A percentile compares a stretch with the other conserved stretches of the same genome.
Conservation (phyloP, 2,888 invertebrate species). For the Tryphoninae sp. region DNA sequence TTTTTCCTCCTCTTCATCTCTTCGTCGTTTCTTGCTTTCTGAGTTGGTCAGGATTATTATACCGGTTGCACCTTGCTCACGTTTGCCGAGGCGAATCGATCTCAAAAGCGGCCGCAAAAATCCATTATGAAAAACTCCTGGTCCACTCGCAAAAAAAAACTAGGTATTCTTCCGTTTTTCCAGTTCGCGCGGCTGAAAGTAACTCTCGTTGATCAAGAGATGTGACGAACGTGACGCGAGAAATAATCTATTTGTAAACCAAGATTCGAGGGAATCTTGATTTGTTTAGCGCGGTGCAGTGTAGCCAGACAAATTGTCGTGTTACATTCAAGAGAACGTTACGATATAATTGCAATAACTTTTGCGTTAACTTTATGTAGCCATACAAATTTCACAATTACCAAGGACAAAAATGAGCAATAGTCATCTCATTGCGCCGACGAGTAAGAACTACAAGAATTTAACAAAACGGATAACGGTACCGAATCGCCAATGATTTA, state of each 20-base stretch:
- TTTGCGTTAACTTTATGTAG: not conserved
- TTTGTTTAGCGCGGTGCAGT: slow-evolving; percentile 31
- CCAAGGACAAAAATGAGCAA: too few relatives aligned
- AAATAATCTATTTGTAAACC: slow-evolving; percentile 13
- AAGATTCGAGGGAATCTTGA: slow-evolving; percentile 16
- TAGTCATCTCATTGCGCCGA: too few relatives aligned
- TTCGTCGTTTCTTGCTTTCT: slow-evolving; percentile 4
- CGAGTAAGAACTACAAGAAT: too few relatives aligned
- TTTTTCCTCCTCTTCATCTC: slow-evolving; percentile 19
- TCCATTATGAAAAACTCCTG: slow-evolving; percentile 49
- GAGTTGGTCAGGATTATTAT: slow-evolving; percentile 47
- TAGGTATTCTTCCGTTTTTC: slow-evolving; percentile 10
- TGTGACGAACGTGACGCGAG: slow-evolving; percentile 2
- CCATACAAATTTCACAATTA: too few relatives aligned
- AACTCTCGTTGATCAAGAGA: slow-evolving; percentile 13
- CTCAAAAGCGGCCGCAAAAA: slow-evolving; percentile 54
- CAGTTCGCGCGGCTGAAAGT: slow-evolving; percentile 3
- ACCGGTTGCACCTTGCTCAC: slow-evolving; percentile 58
- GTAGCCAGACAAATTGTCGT: slow-evolving; percentile 34
- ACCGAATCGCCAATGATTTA: too few relatives aligned
- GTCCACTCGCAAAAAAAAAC: slow-evolving; percentile 9
- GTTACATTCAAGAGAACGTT: not conserved
- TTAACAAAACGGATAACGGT: too few relatives aligned
- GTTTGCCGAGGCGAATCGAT: slow-evolving; percentile 35
- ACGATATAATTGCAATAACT: not conserved